Evolutionary conservation across 1,140 invertebrate species (phyloP).

Genomic region (Platyscapa corneri): DNA sequence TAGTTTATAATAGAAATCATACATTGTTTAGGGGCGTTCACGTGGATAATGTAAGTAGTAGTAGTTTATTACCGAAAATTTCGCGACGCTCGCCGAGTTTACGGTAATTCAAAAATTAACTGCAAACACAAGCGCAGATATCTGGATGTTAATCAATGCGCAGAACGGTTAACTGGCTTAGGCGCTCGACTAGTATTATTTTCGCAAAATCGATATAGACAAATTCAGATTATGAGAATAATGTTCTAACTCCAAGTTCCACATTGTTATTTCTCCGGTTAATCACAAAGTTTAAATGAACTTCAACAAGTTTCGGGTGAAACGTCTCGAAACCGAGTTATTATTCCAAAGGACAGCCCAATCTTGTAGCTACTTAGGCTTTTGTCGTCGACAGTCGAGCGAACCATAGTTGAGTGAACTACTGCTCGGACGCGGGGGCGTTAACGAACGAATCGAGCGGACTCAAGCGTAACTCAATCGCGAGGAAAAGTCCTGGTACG

Average conservation of each 20-base stretch:
- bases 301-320: neutral
- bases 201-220: neutral
- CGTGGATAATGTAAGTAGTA: too few species aligned
- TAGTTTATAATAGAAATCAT: neutral
- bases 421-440: too few species aligned
- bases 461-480: neutral
- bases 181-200: neutral
- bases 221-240: neutral
- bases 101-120: neutral
- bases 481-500: neutral
- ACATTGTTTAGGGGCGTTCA: neutral
- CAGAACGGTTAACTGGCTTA: neutral
- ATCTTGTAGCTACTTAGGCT: neutral
- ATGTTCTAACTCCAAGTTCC: neutral
- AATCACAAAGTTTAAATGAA: conserved; percentile 7
- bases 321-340: neutral
- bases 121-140: neutral
- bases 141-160: neutral
- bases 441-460: neutral
- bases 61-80: too few species aligned
- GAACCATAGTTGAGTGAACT: too few species aligned
- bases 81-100: neutral
- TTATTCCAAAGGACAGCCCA: neutral
- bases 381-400: neutral
- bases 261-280: neutral